Conservation (phyloP, 2,113 vertebrate genomes). For the Chionodraco myersi region DNA sequence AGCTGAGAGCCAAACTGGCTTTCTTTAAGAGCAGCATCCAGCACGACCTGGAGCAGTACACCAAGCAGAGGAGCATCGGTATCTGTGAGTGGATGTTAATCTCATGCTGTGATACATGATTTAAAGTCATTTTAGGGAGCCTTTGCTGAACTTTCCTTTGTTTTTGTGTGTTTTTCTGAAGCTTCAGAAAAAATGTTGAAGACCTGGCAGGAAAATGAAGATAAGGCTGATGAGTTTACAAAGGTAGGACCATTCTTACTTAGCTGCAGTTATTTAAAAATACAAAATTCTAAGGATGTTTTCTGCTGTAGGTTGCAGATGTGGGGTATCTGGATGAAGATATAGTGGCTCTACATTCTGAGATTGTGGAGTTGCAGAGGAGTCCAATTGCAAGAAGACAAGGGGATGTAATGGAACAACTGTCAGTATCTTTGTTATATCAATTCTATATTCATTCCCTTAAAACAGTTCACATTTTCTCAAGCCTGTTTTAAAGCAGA, state of each 20-base stretch:
- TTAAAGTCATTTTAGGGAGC: neutral
- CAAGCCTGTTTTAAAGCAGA: neutral
- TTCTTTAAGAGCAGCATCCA: constrained; percentile 97
- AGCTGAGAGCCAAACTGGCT: constrained; percentile 93
- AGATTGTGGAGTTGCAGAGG: constrained; percentile 96
- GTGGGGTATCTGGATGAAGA: constrained; percentile 94
- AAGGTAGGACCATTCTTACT: constrained; percentile 50
- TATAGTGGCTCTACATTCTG: constrained; percentile 94
- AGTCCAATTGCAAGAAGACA: constrained; percentile 94
- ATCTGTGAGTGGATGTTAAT: constrained; percentile 88
- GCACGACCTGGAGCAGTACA: constrained; percentile 94
- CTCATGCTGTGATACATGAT: neutral
- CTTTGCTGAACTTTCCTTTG: neutral
- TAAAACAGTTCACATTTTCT: neutral
- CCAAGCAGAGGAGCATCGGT: constrained; percentile 93
- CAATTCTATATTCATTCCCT: neutral
- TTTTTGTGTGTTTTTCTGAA: constrained; percentile 62
- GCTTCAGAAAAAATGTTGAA: constrained; percentile 98
- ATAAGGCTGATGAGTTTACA: constrained; percentile 89
- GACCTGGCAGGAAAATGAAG: constrained; percentile 96
- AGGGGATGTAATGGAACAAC: constrained; percentile 93
- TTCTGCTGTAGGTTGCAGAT: constrained; percentile 87
- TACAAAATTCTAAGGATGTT: neutral
- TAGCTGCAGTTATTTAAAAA: neutral
- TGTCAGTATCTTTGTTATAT: constrained; percentile 83